phyloP scores from a whole-genome alignment of 1,140 invertebrate species.

The Zaprionus vittiger region DNA sequence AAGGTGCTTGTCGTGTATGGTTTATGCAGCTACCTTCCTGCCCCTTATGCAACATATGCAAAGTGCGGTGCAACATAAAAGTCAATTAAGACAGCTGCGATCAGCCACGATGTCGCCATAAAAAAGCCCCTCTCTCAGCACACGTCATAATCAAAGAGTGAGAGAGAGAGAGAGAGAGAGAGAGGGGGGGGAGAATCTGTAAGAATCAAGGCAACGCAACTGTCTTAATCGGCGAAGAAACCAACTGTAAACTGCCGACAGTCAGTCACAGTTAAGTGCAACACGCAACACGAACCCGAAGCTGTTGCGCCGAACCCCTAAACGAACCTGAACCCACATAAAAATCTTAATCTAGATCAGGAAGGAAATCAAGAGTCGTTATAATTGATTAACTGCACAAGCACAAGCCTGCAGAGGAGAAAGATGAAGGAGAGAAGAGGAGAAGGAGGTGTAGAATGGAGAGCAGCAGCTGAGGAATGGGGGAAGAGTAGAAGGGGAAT shows the following conservation, averaged over 20 bases:
- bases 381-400: conserved; percentile 84
- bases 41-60: conserved; percentile 25
- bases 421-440: conserved; percentile 12
- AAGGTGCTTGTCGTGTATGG: not conserved
- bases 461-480: conserved; percentile 13
- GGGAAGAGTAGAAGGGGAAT: conserved; percentile 37
- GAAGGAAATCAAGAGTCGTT: conserved; percentile 84
- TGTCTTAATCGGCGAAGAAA: conserved; percentile 57
- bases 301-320: not conserved
- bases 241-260: conserved; percentile 7
- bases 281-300: conserved; percentile 21
- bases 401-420: not conserved
- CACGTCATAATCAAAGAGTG: conserved; percentile 19
- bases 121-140: conserved; percentile 2
- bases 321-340: conserved; percentile 50
- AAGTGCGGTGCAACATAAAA: conserved; percentile 55
- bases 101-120: conserved; percentile 37
- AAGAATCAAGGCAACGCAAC: conserved; percentile 47
- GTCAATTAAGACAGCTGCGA: conserved; percentile 51
- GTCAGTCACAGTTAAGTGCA: conserved; percentile 6
- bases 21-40: not conserved
- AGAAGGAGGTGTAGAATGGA: not conserved
- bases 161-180: not conserved
- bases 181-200: conserved; percentile 18
- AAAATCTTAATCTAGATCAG: conserved; percentile 83